Conservation (phyloP, 2,797 vertebrate genomes). For the Takifugu rubripes region DNA sequence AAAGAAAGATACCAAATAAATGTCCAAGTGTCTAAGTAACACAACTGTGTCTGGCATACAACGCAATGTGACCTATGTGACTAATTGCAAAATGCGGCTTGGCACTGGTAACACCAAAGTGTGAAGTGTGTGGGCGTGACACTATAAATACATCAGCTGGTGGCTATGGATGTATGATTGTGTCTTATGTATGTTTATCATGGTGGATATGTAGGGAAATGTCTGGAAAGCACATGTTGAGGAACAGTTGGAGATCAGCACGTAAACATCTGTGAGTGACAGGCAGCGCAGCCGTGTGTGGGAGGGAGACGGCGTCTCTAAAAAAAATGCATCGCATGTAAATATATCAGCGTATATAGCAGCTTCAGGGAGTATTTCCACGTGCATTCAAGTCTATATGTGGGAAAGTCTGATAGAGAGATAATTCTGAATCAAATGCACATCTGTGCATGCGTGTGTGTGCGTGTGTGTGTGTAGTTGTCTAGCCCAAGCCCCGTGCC, state of each 20-base stretch:
- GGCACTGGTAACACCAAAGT: constrained; percentile 53
- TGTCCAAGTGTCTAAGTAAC: not conserved
- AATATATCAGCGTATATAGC: constrained; percentile 32
- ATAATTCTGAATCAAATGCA: constrained; percentile 52
- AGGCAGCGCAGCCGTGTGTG: constrained; percentile 57
- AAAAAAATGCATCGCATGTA: constrained; percentile 32
- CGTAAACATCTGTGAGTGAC: constrained; percentile 73
- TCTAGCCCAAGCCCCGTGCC: constrained; percentile 65
- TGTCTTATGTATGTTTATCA: constrained; percentile 53
- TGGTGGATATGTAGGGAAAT: constrained; percentile 46
- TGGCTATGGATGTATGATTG: constrained; percentile 53
- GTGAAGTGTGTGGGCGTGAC: constrained; percentile 54
- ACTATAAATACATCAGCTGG: constrained; percentile 60
- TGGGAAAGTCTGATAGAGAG: constrained; percentile 52
- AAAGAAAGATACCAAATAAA: not conserved
- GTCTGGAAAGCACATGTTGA: constrained; percentile 61
- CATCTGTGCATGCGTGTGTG: constrained; percentile 50
- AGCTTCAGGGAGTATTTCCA: constrained; percentile 41
- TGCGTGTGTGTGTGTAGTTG: constrained; percentile 16
- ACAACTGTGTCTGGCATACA: constrained; percentile 43
- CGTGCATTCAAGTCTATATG: constrained; percentile 28
- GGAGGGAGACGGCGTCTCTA: constrained; percentile 52
- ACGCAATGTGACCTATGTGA: constrained; percentile 57
- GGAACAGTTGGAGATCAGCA: constrained; percentile 65
- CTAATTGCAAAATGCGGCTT: constrained; percentile 63